phyloP scores from a whole-genome alignment of 2,888 invertebrate genomes.

The Diadromus collaris region DNA sequence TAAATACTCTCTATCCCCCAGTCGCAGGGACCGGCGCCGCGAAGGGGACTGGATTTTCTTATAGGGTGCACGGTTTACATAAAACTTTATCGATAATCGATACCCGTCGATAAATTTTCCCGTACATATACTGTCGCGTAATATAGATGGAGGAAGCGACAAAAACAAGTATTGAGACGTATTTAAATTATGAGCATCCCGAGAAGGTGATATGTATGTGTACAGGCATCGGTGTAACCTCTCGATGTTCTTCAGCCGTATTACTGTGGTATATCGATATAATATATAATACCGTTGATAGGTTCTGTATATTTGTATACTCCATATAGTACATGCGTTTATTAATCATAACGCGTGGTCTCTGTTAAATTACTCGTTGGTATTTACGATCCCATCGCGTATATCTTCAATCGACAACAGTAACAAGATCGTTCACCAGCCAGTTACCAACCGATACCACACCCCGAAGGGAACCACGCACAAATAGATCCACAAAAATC shows the following conservation, averaged over 20 bases:
- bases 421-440: no score
- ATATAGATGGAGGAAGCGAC: neutral
- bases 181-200: neutral
- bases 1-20: neutral
- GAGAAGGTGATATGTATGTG: neutral
- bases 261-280: neutral
- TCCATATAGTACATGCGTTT: no score
- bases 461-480: neutral
- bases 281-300: neutral
- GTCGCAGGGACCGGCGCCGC: neutral
- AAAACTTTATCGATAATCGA: conserved; percentile 9
- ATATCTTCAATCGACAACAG: no score
- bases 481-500: neutral
- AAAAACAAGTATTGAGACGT: neutral
- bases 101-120: conserved; percentile 10
- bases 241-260: neutral
- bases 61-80: conserved; percentile 1
- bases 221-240: neutral
- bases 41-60: conserved; percentile 2
- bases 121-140: neutral
- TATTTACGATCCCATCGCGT: no score
- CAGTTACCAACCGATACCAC: no score
- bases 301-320: neutral
- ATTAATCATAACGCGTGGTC: no score
- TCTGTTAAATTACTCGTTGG: no score